A percentile compares a stretch with the other conserved stretches of the same genome.
Conservation (phyloP, 2,888 invertebrate genomes). For the Stramonita haemastoma region DNA sequence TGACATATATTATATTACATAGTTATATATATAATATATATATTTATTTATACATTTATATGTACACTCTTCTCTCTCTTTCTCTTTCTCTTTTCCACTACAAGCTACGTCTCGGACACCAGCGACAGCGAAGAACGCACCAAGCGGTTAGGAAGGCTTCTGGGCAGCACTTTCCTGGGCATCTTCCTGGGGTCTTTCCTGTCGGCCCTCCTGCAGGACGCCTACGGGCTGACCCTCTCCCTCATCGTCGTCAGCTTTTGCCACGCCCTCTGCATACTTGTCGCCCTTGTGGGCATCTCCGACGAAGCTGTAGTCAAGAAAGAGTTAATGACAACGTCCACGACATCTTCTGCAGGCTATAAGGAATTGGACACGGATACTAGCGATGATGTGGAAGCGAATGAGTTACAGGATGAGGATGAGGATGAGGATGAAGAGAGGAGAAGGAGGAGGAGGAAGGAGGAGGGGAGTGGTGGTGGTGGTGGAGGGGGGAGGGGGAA, state of each 20-base stretch:
- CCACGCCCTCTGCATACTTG: constrained; percentile 65
- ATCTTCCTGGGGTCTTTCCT: constrained; percentile 63
- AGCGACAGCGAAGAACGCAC: constrained; percentile 70
- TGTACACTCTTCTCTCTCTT: too few relatives aligned
- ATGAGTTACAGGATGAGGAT: constrained; percentile 6
- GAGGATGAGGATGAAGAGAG: not conserved
- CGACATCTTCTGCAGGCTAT: constrained; percentile 32
- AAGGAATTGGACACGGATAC: too few relatives aligned
- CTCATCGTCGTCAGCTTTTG: constrained; percentile 67
- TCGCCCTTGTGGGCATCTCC: constrained; percentile 64
- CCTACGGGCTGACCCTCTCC: constrained; percentile 60
- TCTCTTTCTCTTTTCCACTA: too few relatives aligned
- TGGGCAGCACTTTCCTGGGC: constrained; percentile 76
- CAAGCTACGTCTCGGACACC: constrained; percentile 70
- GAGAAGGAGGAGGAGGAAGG: not conserved
- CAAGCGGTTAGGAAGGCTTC: constrained; percentile 68
- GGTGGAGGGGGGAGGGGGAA: not conserved
- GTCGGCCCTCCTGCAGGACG: constrained; percentile 68
- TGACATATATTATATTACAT: too few relatives aligned
- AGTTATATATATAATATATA: too few relatives aligned
- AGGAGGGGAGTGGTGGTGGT: not conserved
- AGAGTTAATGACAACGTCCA: not conserved
- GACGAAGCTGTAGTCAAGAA: constrained; percentile 54
- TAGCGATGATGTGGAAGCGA: not conserved
- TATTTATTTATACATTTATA: too few relatives aligned